phyloP scores from a whole-genome alignment of 2,888 invertebrate species.

The Pollenia labialis region DNA sequence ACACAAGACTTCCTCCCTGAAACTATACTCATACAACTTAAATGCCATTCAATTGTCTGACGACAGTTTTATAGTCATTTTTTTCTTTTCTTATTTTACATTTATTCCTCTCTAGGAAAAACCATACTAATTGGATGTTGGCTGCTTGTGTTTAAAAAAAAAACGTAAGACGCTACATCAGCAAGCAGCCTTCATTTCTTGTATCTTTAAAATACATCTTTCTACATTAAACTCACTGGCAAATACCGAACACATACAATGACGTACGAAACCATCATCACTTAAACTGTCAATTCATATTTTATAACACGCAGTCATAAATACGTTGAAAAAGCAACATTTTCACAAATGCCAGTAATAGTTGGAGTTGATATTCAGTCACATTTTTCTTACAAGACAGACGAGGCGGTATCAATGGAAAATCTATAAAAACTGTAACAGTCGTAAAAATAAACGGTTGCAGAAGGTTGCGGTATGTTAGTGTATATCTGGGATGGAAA shows the following conservation, averaged over 20 bases:
- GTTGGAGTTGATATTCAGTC: constrained; percentile 33
- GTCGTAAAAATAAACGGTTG: constrained; percentile 62
- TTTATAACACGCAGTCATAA: constrained; percentile 82
- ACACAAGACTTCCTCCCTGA: constrained; percentile 49
- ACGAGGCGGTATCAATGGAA: constrained; percentile 40
- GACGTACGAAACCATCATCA: constrained; percentile 72
- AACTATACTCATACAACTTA: constrained; percentile 54
- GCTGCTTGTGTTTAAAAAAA: constrained; percentile 46
- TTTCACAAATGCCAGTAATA: constrained; percentile 38
- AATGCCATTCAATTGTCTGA: constrained; percentile 81
- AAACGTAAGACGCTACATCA: constrained; percentile 63
- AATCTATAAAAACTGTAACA: constrained; percentile 60
- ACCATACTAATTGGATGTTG: constrained; percentile 80
- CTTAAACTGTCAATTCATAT: constrained; percentile 83
- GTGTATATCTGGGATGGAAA: not conserved
- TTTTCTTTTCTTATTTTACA: constrained; percentile 31
- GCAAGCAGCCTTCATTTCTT: constrained; percentile 60
- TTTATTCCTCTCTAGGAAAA: constrained; percentile 46
- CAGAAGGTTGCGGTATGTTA: not conserved
- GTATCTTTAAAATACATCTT: constrained; percentile 58
- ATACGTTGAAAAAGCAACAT: constrained; percentile 74
- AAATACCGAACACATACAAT: constrained; percentile 19
- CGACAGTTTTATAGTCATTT: constrained; percentile 79
- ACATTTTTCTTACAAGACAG: not conserved
- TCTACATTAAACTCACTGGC: constrained; percentile 10